Conservation (phyloP, 2,113 vertebrate species). For the Numenius arquata region DNA sequence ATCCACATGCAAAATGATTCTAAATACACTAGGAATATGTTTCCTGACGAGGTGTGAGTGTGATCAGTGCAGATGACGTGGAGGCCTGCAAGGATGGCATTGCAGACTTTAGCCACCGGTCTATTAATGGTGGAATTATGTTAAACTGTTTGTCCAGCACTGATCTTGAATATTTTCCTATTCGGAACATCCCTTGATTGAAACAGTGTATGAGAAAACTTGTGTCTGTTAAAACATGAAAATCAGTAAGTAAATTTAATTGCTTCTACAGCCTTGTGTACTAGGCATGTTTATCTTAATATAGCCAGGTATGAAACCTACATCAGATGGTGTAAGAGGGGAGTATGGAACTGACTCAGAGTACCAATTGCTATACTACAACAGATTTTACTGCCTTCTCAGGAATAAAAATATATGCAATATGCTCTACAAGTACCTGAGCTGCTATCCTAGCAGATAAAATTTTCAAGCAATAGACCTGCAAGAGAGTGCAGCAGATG, state of each 20-base stretch:
- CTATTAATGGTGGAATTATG: neutral
- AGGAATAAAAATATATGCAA: neutral
- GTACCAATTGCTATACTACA: neutral
- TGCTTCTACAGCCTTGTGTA: neutral
- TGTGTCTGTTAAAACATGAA: neutral
- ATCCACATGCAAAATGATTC: neutral
- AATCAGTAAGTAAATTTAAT: neutral
- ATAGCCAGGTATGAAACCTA: neutral
- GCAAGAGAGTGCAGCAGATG: neutral
- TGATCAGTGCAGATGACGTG: rapidly evolving
- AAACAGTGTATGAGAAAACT: neutral
- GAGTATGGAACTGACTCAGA: neutral
- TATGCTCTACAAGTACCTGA: neutral
- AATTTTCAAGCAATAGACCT: neutral
- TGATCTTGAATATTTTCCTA: neutral
- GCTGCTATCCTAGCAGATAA: neutral
- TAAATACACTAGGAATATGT: neutral
- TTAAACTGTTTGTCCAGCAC: neutral
- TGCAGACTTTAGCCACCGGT: neutral
- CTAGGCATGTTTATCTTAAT: neutral
- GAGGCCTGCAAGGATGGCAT: neutral
- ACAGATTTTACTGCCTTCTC: neutral
- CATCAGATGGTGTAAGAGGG: neutral
- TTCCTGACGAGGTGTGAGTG: neutral
- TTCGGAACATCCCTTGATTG: neutral